Evolutionary conservation across 2,888 invertebrate genomes (phyloP).

Genomic region (Acrocyrtus sp.): DNA sequence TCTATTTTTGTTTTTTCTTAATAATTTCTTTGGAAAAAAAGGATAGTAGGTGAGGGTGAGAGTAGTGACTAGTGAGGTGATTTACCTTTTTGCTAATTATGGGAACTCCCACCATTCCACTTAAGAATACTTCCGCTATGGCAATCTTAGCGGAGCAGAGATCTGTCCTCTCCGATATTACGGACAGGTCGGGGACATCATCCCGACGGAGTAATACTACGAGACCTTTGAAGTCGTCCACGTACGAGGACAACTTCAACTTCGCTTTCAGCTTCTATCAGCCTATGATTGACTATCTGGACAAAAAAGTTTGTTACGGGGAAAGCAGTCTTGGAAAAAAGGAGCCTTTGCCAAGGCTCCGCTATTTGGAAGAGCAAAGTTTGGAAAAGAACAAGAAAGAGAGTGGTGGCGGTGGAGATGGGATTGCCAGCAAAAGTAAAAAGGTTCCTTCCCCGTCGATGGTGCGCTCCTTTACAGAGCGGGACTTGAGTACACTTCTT

Average conservation of each 20-base stretch:
- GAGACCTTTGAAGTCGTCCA: conserved; percentile 35
- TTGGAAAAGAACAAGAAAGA: conserved; percentile 69
- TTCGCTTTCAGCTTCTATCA: conserved; percentile 87
- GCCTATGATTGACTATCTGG: conserved; percentile 87
- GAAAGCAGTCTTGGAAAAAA: conserved; percentile 65
- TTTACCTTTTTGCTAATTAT: conserved; percentile 26
- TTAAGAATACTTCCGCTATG: conserved; percentile 54
- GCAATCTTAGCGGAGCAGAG: conserved; percentile 58
- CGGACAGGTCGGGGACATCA: conserved; percentile 32
- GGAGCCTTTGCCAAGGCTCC: conserved; percentile 74
- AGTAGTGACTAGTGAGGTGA: background rate
- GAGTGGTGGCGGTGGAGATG: conserved; percentile 2
- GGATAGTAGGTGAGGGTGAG: no score
- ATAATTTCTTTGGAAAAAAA: no score
- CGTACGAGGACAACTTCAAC: conserved; percentile 84
- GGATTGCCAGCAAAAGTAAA: background rate
- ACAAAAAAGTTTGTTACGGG: conserved; percentile 70
- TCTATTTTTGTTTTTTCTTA: no score
- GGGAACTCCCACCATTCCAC: conserved; percentile 36
- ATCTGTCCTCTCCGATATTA: conserved; percentile 31
- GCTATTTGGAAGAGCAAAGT: conserved; percentile 78
- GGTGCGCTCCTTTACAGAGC: conserved; percentile 72
- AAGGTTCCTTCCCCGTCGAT: conserved; percentile 67
- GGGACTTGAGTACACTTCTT: conserved; percentile 76
- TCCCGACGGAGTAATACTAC: conserved; percentile 4